Conservation (phyloP, 30 jellyfish, hydroid and myxozoan species). For the Hydra vulgaris region DNA sequence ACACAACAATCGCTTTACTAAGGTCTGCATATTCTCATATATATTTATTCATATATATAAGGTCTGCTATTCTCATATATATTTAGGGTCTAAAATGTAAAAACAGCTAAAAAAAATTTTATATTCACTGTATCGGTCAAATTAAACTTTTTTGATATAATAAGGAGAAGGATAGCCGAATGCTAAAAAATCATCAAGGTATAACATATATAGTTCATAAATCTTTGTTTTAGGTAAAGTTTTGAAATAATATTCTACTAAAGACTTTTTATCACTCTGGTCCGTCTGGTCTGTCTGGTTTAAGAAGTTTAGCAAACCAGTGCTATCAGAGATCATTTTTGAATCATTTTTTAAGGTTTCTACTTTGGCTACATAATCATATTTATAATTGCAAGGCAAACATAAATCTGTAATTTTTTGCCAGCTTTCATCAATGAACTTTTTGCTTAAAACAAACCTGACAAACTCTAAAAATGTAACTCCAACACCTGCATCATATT, state of each 20-base stretch:
- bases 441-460: constrained; percentile 42
- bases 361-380: constrained; percentile 70
- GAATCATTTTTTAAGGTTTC: constrained; percentile 67
- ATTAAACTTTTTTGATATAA: background rate
- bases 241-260: constrained; percentile 36
- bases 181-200: constrained; percentile 54
- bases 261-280: constrained; percentile 40
- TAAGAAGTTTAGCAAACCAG: constrained; percentile 44
- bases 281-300: constrained; percentile 43
- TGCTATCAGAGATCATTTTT: constrained; percentile 33
- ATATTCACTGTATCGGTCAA: too few species aligned
- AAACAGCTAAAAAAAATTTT: too few species aligned
- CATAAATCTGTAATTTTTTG: constrained; percentile 59
- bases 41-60: too few species aligned
- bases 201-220: constrained; percentile 23
- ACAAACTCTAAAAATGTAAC: constrained; percentile 71
- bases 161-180: constrained; percentile 42
- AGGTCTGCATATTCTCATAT: too few species aligned
- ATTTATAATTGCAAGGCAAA: constrained; percentile 54
- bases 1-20: too few species aligned
- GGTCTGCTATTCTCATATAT: too few species aligned
- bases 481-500: constrained; percentile 35
- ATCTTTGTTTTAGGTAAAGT: constrained; percentile 28
- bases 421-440: constrained; percentile 61
- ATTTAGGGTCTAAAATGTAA: too few species aligned